These are phyloP conservation scores for Drosophila trapezifrons DNA, from an alignment of 1,140 invertebrate genomes.

Conservation along the genomic window DNA sequence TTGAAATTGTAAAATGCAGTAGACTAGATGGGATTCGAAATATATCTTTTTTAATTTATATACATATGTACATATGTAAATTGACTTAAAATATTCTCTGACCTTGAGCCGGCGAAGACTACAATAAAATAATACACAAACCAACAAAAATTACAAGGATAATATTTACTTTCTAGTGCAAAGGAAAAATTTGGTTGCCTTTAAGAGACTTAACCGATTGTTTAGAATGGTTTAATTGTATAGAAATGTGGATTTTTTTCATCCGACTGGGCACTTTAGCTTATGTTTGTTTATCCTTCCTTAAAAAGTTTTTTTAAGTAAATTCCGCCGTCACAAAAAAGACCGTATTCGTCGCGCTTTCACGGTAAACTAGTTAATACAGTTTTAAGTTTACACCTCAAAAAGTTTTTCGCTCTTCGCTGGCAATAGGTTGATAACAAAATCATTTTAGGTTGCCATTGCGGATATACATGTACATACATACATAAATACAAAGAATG, in stretches of 20 bases:
- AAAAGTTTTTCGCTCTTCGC: not conserved
- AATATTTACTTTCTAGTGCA: not conserved
- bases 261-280: not conserved
- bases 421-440: conserved; percentile 5
- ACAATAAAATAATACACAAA: too few species aligned
- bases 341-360: conserved; percentile 2
- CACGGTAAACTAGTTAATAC: conserved; percentile 6
- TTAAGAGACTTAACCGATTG: not conserved
- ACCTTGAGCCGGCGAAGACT: too few species aligned
- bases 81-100: too few species aligned
- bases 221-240: not conserved
- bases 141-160: too few species aligned
- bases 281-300: not conserved
- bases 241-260: not conserved
- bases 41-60: too few species aligned
- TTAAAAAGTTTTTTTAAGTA: not conserved
- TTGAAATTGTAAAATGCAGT: too few species aligned
- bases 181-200: not conserved
- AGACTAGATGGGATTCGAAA: too few species aligned
- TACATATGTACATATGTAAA: too few species aligned
- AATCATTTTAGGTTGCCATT: not conserved
- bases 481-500: too few species aligned
- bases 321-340: not conserved
- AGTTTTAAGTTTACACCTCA: conserved; percentile 3
- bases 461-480: not conserved